phyloP scores from a whole-genome alignment of 2,797 vertebrate species.

The Calcarius lapponicus region DNA sequence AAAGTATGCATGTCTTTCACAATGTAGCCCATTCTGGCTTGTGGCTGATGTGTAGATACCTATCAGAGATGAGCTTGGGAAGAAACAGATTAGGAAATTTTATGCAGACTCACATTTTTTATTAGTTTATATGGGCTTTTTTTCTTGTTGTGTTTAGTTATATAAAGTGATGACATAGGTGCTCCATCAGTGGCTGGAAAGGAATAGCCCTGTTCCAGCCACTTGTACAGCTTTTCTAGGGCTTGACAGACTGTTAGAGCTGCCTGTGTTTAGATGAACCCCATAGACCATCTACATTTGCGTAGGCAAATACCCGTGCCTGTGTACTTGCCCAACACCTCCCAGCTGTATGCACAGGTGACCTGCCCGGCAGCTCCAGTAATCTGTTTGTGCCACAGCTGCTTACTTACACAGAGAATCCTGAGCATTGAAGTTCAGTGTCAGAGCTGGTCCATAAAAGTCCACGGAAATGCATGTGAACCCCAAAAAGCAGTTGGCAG shows the following conservation, averaged over 20 bases:
- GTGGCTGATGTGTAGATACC: not conserved
- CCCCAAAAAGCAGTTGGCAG: not conserved
- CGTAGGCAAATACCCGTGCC: not conserved
- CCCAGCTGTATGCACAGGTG: not conserved
- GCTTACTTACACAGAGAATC: rapidly evolving
- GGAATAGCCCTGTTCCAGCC: not conserved
- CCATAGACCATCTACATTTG: not conserved
- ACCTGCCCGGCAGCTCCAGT: not conserved
- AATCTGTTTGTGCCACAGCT: rapidly evolving
- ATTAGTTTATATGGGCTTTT: not conserved
- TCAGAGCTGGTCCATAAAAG: not conserved
- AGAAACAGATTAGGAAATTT: not conserved
- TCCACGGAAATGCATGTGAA: not conserved
- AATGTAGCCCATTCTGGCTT: not conserved
- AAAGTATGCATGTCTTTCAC: slow-evolving; percentile 6
- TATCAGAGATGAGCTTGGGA: not conserved
- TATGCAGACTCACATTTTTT: not conserved
- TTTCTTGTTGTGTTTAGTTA: not conserved
- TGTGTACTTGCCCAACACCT: not conserved
- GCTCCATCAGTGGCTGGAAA: not conserved
- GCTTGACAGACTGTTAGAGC: not conserved
- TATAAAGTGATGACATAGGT: not conserved
- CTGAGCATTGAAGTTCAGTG: not conserved
- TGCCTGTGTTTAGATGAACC: not conserved
- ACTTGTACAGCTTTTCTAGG: not conserved